Evolutionary conservation across 2,113 vertebrate genomes (phyloP).

Genomic region (Galeopterus variegatus): DNA sequence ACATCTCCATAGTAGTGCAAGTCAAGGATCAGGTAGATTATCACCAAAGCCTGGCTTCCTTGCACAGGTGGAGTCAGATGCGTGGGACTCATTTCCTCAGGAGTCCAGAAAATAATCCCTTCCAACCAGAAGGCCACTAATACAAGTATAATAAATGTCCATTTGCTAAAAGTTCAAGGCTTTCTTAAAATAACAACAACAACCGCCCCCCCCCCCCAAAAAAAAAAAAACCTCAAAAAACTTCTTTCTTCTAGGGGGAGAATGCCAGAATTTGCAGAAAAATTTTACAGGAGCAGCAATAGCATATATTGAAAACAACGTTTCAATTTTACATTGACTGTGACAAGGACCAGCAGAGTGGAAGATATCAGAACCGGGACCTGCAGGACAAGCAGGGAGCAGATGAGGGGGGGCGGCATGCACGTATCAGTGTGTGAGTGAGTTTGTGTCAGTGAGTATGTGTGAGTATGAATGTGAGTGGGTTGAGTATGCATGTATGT

Average conservation of each 20-base stretch:
- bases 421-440: background rate
- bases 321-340: background rate
- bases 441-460: background rate
- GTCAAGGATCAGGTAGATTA: background rate
- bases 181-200: background rate
- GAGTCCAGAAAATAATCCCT: background rate
- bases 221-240: background rate
- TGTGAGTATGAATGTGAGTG: background rate
- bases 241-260: background rate
- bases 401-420: background rate
- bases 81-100: background rate
- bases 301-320: background rate
- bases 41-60: background rate
- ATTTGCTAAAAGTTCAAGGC: background rate
- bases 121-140: background rate
- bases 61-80: background rate
- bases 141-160: background rate
- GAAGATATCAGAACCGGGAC: background rate
- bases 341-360: background rate
- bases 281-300: background rate
- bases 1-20: rapidly evolving
- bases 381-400: rapidly evolving
- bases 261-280: background rate
- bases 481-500: background rate
- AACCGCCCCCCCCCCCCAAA: background rate